Evolutionary conservation across 2,113 vertebrate genomes (phyloP), one percentile per base, ranked within the genome.

Genomic region (Microcebus jonahi): DNA sequence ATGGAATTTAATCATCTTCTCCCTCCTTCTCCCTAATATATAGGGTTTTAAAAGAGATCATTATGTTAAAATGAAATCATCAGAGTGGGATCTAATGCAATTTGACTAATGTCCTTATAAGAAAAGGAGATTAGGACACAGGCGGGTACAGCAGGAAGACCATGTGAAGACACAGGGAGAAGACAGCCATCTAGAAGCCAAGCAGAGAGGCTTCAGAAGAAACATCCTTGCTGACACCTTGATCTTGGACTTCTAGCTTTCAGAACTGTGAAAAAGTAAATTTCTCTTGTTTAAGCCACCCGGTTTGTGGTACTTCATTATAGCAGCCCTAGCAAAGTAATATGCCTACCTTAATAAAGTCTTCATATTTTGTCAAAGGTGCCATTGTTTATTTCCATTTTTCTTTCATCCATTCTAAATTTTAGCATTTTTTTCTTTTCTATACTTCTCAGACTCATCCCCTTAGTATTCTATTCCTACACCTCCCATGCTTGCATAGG

Each of bases 161-260:
- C 9, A 5, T 6, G 6, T 2, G 79, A 90, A 39, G 25, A 70
- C 27, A 55, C 36, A n/a, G 29, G 0, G 18, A 63, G 25, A 67
- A 61, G 14, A 1, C 0, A 4, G n/a, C 34, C 63, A 23, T 59
- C 31, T 18, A 5, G 2, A 23, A 82, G 36, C 2, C 36, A 4
- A 39, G 4, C 25, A 79, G 59, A 77, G 9, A 8, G 39, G 15
- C 36, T n/a, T 57, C 25, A 57, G 55, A 21, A 57, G 55, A 57
- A 8, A 57, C 55, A 57, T 57, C 36, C 20, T 36, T 36, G 2
- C 36, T 18, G 8, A 31, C 50, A 5, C 20, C 4, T 67, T 39
- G 34, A 14, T 45, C 29, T 82, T 17, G 63, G 73, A 68, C 20
- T 42, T 59, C 39, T 20, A 59, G 13, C 20, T 27, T 79, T 34